Evolutionary conservation across 2,797 vertebrate genomes (phyloP).

Genomic region (Mormyrus proboscirostris): DNA sequence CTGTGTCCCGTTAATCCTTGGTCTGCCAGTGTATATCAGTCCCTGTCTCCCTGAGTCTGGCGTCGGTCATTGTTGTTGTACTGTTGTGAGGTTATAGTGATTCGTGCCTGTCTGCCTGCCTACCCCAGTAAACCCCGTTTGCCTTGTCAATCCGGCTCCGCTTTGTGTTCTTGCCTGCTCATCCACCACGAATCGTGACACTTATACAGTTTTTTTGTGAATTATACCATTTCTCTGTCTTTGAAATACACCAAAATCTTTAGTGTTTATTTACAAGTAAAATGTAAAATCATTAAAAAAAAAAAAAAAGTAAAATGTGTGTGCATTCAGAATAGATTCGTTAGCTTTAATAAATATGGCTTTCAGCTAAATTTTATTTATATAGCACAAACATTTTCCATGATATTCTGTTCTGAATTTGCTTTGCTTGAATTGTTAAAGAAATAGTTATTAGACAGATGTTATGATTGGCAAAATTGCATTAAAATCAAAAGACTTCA

Average conservation of each 20-base stretch:
- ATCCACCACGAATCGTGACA: too few relatives aligned
- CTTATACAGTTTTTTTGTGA: background rate
- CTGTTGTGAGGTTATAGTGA: too few relatives aligned
- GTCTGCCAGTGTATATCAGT: too few relatives aligned
- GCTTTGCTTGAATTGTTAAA: background rate
- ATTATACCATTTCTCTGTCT: background rate
- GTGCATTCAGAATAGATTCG: background rate
- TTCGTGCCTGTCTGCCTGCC: too few relatives aligned
- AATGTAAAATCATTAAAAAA: background rate
- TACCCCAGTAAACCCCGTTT: too few relatives aligned
- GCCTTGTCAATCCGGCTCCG: too few relatives aligned
- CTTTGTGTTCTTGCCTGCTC: too few relatives aligned
- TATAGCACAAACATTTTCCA: background rate
- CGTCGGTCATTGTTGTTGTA: too few relatives aligned
- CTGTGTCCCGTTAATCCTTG: too few relatives aligned
- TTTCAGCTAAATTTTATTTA: background rate
- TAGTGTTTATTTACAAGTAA: background rate
- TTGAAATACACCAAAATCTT: background rate
- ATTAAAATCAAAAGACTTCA: background rate
- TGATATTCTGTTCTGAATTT: background rate
- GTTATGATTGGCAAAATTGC: background rate
- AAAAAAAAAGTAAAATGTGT: background rate
- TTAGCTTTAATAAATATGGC: background rate
- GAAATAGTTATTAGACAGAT: background rate
- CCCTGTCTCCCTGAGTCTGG: too few relatives aligned